Base-by-base conservation (phyloP, 1,140 invertebrate genomes). In the Bombus vancouverensis region DNA sequence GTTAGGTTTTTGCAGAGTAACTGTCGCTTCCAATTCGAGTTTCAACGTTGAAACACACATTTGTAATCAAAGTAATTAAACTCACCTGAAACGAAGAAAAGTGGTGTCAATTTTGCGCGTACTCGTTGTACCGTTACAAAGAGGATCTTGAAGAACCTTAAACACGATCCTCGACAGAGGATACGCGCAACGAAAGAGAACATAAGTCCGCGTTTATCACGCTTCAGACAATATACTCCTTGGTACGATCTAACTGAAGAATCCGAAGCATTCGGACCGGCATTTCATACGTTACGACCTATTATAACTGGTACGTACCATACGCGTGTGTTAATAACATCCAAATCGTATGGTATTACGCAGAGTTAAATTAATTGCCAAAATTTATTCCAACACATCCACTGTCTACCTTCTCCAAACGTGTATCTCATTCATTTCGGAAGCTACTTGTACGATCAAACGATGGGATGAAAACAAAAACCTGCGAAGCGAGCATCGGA, bases 191-290 rank as follows among this genome's bases (percentile, higher is more conserved):
- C 59, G 6, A 53, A n/a, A 12, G 28, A n/a, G 28, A n/a, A 62
- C 59, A 0, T 0, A 13, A n/a, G 4, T n/a, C 4, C 4, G 10
- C 25, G 25, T 59, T 28, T 59, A 62, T n/a, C 59, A 0, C 1
- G 28, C 59, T n/a, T 62, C 10, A 0, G 4, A 62, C 59, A 13
- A n/a, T 8, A 6, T 53, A 53, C 18, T 8, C 47, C 18, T 53
- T 8, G 6, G 22, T 53, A 22, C 47, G 18, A 53, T 22, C 47
- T 22, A 53, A 22, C 18, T 8, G 47, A 22, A 53, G 47, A 53
- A 8, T 6, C 1, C 0, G 6, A 22, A 53, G 47, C 47, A 6
- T 53, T 53, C 5, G 47, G 1, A 53, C 5, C 47, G 47, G 15
- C 5, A 8, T 53, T 53, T 53, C 47, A 2, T 53, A 53, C 18